Evolutionary conservation across 2,113 vertebrate species (phyloP), one percentile per base, ranked within the genome.

Genomic region (Neotoma lepida): DNA sequence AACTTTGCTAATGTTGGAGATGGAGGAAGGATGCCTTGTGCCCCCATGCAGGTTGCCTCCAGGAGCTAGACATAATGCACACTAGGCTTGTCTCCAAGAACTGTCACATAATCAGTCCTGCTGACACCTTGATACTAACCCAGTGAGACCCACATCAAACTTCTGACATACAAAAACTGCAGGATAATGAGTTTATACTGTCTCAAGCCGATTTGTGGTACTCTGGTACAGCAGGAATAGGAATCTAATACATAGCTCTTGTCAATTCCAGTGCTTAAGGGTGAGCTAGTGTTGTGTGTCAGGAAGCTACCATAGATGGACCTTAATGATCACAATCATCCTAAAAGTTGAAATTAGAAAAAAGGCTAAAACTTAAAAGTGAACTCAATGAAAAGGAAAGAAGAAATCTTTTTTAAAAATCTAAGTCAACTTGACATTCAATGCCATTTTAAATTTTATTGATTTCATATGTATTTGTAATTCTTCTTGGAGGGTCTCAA

Each of bases 301-400:
- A 77, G 66, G 2, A n/a, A 54, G 24, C n/a, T 17, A 70, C 82
- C 68, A 33, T 12, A 5, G 39, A 46, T 76, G 26, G n/a, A 18
- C 4, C n/a, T 71, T 44, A 33, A 61, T 91, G 71, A 51, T 84
- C 80, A 94, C 44, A 35, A 73, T n/a, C 18, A 20, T 44, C 4
- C 39, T 56, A 87, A 84, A n/a, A 51, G 14, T 20, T 63, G 64
- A 93, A 95, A 51, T n/a, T 41, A 70, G 35, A 80, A 86, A 93
- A 91, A 64, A 35, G 81, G 54, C 28, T 61, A 85, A 89, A 63
- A 68, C 8, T 49, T 58, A 92, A 78, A 76, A 70, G 81, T 26
- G 12, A 68, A 58, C 44, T 13, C 9, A 56, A 56, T 56, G 0
- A 66, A 66, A 33, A 66, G 30, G 24, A 63, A 51, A 51, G 51